Evolutionary conservation across 2,113 vertebrate species (phyloP), one percentile per base, ranked within the genome.

Genomic region (Rhizomys pruinosus): DNA sequence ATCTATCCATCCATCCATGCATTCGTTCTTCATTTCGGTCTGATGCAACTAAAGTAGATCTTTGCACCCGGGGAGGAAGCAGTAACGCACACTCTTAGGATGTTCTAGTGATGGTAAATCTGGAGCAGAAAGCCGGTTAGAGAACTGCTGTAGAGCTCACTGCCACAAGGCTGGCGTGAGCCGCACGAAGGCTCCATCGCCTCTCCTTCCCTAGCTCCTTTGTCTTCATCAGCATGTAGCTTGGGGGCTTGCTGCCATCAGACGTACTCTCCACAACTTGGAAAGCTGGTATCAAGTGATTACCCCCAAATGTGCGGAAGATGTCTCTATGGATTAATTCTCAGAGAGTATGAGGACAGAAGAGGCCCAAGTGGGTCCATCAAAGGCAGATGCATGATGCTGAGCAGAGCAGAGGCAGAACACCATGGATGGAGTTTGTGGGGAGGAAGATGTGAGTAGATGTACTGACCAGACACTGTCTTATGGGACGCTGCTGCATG

Each of bases 361-460:
- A 15, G 69, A 82, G n/a, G 84, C 5, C 13, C 66, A 77, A 57
- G 34, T 12, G n/a, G 11, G 76, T 19, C 59, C 34, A 32, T 32
- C 16, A 16, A 37, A 91, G 23, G 37, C 9, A 25, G 22, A 47
- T 0, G 5, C 20, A 16, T 8, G 64, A 55, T 34, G 29, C 6
- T 34, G 17, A 88, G 42, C 20, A 68, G 22, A 66, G 10, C 2
- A 72, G 9, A 32, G 77, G 13, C 34, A 44, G 52, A n/a, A 2
- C 37, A 0, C 6, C 0, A 0, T 7, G 23, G 37, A 20, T 17
- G 16, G n/a, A 55, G 71, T n/a, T 10, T 19, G 22, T 3, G 27
- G 72, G 19, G 11, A 13, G 11, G 6, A 7, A 5, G 87, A 55
- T 27, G 13, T 47, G n/a, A n/a, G n/a, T n/a, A n/a, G n/a, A n/a